These are phyloP conservation scores for Mizuhopecten yessoensis DNA, from an alignment of 1,140 invertebrate genomes.

Conservation along the genomic window DNA sequence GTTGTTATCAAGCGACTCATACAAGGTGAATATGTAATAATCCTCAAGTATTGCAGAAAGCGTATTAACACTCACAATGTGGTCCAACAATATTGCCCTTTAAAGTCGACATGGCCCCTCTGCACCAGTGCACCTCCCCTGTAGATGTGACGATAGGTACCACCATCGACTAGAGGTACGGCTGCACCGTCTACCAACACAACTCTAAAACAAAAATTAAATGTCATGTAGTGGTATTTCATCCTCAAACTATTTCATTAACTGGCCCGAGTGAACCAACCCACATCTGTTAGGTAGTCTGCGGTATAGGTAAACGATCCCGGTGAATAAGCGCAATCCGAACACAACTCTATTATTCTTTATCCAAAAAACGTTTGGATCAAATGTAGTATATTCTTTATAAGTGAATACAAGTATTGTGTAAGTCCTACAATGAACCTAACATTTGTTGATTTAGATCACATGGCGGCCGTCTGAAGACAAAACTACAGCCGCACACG, in stretches of 20 bases:
- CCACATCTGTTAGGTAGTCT: background rate
- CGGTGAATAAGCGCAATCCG: conserved; percentile 1
- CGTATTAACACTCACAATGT: background rate
- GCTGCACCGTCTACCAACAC: background rate
- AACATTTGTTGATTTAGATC: conserved; percentile 13
- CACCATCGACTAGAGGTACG: background rate
- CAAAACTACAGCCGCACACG: conserved; percentile 18
- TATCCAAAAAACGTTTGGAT: conserved; percentile 20
- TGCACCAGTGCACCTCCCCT: conserved; percentile 29
- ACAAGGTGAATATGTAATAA: no score
- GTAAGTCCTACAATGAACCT: background rate
- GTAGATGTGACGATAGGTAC: background rate
- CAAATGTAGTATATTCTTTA: background rate
- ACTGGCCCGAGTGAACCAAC: conserved; percentile 12
- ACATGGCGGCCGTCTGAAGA: conserved; percentile 31
- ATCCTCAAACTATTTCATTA: conserved; percentile 29
- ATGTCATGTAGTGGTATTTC: conserved; percentile 38
- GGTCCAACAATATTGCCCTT: background rate
- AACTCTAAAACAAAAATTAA: conserved; percentile 16
- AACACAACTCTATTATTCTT: conserved; percentile 27
- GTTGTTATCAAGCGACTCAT: no score
- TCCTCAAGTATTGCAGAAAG: no score
- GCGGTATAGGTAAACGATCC: background rate
- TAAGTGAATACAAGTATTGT: conserved; percentile 21
- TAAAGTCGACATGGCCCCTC: background rate